Conservation (phyloP, 1,140 invertebrate genomes). For the Apis florea region DNA sequence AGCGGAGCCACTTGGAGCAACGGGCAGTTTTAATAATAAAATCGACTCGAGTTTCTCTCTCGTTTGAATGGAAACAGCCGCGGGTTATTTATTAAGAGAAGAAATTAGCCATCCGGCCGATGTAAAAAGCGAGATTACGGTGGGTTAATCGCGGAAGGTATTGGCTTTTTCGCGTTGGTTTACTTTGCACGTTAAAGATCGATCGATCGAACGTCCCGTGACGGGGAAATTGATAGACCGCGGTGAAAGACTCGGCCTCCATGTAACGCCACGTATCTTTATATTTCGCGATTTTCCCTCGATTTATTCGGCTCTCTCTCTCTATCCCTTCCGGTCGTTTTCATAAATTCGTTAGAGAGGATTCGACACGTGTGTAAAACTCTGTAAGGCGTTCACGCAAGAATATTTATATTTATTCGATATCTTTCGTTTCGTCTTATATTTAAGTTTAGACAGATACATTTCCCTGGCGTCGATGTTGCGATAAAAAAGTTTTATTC, state of each 20-base stretch:
- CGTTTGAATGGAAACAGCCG: not conserved
- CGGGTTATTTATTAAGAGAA: not conserved
- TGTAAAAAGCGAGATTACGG: not conserved
- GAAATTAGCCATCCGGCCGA: not conserved
- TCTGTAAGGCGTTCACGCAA: not conserved
- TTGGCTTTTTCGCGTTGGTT: not conserved
- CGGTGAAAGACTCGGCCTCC: not conserved
- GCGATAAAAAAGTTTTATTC: too few species aligned
- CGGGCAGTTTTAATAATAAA: not conserved
- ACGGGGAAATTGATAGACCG: not conserved
- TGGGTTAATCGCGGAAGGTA: not conserved
- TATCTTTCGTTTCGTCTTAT: not conserved
- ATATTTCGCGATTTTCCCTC: not conserved
- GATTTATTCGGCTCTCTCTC: not conserved
- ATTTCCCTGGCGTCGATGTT: too few species aligned
- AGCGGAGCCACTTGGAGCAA: not conserved
- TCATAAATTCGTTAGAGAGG: conserved; percentile 5
- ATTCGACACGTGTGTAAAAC: not conserved
- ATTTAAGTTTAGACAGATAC: too few species aligned
- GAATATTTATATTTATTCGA: not conserved
- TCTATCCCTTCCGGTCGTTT: not conserved
- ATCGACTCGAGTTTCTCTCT: not conserved
- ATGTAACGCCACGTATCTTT: not conserved
- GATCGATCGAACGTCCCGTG: not conserved
- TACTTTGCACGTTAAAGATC: not conserved